Base-by-base conservation (phyloP, 2,888 invertebrate genomes). In the Lepidochrysops patricia region DNA sequence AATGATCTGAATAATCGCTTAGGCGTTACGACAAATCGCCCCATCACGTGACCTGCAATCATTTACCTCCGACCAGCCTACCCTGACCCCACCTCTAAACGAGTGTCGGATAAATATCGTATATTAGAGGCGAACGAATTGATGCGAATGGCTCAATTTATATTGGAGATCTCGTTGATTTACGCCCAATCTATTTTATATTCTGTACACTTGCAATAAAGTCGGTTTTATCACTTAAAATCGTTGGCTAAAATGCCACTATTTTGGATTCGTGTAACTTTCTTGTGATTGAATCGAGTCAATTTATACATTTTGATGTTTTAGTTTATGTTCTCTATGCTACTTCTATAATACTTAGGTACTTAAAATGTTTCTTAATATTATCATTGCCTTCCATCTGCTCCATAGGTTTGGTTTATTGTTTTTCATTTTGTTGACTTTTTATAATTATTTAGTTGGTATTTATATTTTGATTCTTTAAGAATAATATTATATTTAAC, bases 1-100 rank as follows among this genome's bases (percentile, higher is more conserved):
- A 85, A 86, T 84, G 86, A 82, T 75, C 73, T 80, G 69, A 72
- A 68, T 84, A 84, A 86, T 86, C 82, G 83, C 74, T 80, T 76
- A 76, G 74, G 74, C 79, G 79, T 78, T 77, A 80, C 79, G 83
- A 85, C 86, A 86, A 86, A 86, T 86, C 76, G 80, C 75, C 76
- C 67, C 69, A 83, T 86, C 82, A 82, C 86, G 85, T 86, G 86
- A 83, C 76, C 72, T 64, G 67, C 64, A 68, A 71, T 74, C 80
- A 86, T 87, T 86, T 82, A 82, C 83, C 80, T 54, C 43, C 60
- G 60, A 63, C 67, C 63, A 67, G 54, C 19, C 35, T 56, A 29
- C 25, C 13, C 35, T 52, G 67, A 63, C 15, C 66, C 56, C 58
- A 15, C 49, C 43, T 54, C 54, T 49, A 57, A 50, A 57, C 35